Percentiles rank a stretch among this genome's conserved stretches.
These are phyloP conservation scores for Bombus superbus DNA, from an alignment of 1,140 invertebrate species.

Conservation along the genomic window DNA sequence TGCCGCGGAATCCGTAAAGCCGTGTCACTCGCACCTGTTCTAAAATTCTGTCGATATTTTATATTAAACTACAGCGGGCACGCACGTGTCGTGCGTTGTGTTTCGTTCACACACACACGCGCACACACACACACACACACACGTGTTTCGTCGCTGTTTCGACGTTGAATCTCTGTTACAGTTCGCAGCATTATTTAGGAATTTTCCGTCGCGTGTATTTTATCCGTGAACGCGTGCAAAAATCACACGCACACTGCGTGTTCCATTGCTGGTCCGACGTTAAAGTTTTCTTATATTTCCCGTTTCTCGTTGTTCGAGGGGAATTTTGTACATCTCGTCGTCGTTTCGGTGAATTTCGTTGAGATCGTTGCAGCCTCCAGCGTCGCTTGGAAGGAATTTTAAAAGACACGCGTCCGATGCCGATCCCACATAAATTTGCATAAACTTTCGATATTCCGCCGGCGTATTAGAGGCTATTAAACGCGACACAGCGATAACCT, in stretches of 20 bases:
- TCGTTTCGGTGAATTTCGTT: neutral
- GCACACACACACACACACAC: too few species aligned
- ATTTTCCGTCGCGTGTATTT: conserved; percentile 29
- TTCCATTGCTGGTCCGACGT: too few species aligned
- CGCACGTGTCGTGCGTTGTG: neutral
- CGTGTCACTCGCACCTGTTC: conserved; percentile 54
- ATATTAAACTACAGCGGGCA: conserved; percentile 27
- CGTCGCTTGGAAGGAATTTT: conserved; percentile 50
- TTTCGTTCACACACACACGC: neutral
- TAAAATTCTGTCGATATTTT: conserved; percentile 66
- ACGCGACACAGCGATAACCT: conserved; percentile 48
- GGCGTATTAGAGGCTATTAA: conserved; percentile 45
- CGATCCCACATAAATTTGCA: conserved; percentile 72
- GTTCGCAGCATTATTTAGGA: conserved; percentile 25
- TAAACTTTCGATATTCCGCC: conserved; percentile 67
- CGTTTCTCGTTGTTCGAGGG: accelerated
- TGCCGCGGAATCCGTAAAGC: conserved; percentile 48
- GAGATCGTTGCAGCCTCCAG: neutral
- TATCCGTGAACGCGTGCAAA: too few species aligned
- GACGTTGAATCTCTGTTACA: neutral
- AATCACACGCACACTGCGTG: too few species aligned
- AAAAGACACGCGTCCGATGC: conserved; percentile 42
- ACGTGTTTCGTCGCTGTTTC: neutral
- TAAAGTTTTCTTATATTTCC: too few species aligned
- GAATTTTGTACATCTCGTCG: too few species aligned